Evolutionary conservation across 2,797 vertebrate genomes (phyloP), one percentile per base, ranked within the genome.

Genomic region (Merluccius polli): DNA sequence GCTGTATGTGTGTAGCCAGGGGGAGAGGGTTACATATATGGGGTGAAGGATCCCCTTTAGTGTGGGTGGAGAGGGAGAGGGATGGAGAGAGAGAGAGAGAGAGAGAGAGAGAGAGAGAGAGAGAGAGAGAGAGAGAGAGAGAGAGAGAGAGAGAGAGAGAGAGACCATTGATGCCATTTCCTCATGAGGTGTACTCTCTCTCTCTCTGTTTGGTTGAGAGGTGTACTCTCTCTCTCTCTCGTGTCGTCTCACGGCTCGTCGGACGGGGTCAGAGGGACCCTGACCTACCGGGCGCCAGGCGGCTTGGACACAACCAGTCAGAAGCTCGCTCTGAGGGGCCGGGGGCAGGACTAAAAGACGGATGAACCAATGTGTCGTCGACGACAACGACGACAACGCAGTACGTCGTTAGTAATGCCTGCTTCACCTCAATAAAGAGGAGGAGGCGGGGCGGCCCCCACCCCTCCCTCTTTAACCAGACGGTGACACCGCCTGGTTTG

Each of bases 1-100:
- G 70, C 75, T 83, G 85, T 86, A 18, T 48, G 4, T 48, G 16
- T 18, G 44, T 18, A 48, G 44, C 44, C 44, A 18, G 18, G 16
- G 16, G 44, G 44, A 48, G 44, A 48, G 15, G 44, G 44, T 48
- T 21, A 48, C 44, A 48, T 48, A 13, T 18, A 48, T 48, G 38
- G 38, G 38, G 38, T 41, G 12, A 41, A 41, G 38, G 13, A 41
- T 16, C 18, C 44, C 44, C 44, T 48, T 48, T 21, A 48, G 16
- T 18, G 44, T 48, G 16, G 44, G 44, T 3, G 11, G 44, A 48
- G 44, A 13, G 44, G 8, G 33, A 35, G 44, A 48, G 44, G 44
- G 44, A 21, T 5, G 15, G 15, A 48, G 15, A 21, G 44, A 15
- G 44, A 48, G 16, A 48, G 44, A 21, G 44, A 48, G 44, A 48